Evolutionary conservation across 1,140 invertebrate genomes (phyloP), one percentile per base, ranked within the genome.

Genomic region (Zaprionus kolodkinae): DNA sequence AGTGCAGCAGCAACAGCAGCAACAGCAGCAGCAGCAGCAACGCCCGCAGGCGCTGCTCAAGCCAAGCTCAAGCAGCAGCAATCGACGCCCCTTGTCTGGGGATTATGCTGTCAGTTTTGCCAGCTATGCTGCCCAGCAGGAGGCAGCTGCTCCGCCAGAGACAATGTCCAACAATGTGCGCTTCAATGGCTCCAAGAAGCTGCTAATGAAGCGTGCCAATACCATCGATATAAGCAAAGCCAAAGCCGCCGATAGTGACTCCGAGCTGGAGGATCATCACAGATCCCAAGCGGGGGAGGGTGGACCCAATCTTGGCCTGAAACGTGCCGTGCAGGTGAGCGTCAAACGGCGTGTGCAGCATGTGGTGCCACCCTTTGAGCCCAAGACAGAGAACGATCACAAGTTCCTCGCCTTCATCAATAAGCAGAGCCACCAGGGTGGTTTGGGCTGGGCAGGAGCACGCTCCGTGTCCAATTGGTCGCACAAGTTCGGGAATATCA

Each of bases 151-250:
- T 57, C 71, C 35, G 15, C n/a, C 50, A n/a, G 30, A 45, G 9
- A n/a, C 60, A 21, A 63, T 40, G 13, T 7, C 35, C 33, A 30
- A 12, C 13, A 11, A 21, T 10, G 3, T 10, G 2, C 94, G 95
- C 74, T 96, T 96, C 72, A 94, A 92, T 30, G 79, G 84, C 36
- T 94, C 93, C 40, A 96, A 96, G 79, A 96, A 96, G 81, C 93
- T 95, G 4, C 95, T 96, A 77, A 97, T 97, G 94, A 97, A 97
- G 93, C 94, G 97, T 25, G 96, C 96, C 0, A 97, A 97, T 69
- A 97, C 97, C 2, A 97, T 97, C 70, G 96, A 97, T 83, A 97
- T 97, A 85, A 96, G 96, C 1, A 96, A 96, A 86, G 95, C 79
- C 0, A 91, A 91, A 57, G 74, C 74, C 84, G 60, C 91, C 78